phyloP scores from a whole-genome alignment of 1,140 invertebrate genomes.

The Drosophila truncata region DNA sequence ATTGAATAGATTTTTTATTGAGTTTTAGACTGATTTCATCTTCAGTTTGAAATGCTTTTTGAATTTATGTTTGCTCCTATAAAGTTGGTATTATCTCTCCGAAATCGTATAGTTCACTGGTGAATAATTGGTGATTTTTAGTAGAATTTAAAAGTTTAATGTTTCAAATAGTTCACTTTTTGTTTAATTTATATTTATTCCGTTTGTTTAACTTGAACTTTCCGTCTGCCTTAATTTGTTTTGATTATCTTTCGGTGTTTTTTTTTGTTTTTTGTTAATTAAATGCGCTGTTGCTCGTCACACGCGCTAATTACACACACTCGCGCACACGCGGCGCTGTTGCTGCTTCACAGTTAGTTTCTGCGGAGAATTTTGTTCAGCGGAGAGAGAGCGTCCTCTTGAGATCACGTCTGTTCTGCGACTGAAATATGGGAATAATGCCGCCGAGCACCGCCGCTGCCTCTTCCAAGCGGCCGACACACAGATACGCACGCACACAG shows the following conservation, averaged over 20 bases:
- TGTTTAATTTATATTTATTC: background rate
- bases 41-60: background rate
- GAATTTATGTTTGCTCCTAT: too few species aligned
- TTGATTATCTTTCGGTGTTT: constrained; percentile 67
- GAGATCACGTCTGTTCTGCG: constrained; percentile 85
- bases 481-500: constrained; percentile 29
- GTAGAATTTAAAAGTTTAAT: background rate
- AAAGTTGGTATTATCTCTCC: background rate
- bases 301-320: constrained; percentile 47
- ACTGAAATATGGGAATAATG: constrained; percentile 60
- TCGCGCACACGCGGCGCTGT: constrained; percentile 29
- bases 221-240: constrained; percentile 70
- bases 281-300: constrained; percentile 73
- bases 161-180: constrained; percentile 12
- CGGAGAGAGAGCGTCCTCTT: constrained; percentile 69
- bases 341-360: constrained; percentile 8
- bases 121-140: background rate
- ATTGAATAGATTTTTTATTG: background rate
- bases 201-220: constrained; percentile 19
- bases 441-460: constrained; percentile 38
- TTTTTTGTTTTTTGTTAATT: constrained; percentile 55
- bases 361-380: constrained; percentile 9
- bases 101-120: background rate
- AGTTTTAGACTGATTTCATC: background rate
- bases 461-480: constrained; percentile 8